Evolutionary conservation across 2,888 invertebrate genomes (phyloP).

Genomic region (Caenorhabditis afra): DNA sequence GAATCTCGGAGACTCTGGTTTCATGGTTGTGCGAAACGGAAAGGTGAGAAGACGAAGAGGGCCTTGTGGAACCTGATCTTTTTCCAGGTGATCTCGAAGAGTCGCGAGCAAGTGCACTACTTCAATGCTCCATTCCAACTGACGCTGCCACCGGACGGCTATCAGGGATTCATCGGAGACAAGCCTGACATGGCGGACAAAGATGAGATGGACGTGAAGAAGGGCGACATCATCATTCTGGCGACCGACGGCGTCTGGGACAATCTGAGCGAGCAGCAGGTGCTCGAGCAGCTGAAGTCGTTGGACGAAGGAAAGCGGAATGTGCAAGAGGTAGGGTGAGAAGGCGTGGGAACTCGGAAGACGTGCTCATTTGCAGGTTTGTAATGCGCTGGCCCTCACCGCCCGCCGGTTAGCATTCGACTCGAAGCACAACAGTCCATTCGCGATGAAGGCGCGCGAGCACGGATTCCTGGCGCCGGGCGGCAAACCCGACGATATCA

Average conservation of each 20-base stretch:
- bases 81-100: conserved; percentile 87
- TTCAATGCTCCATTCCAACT: conserved; percentile 99
- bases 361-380: conserved; percentile 59
- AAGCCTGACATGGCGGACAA: conserved; percentile 76
- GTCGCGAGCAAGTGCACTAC: conserved; percentile 97
- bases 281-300: conserved; percentile 87
- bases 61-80: background rate
- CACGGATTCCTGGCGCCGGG: conserved; percentile 93
- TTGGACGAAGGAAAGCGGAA: conserved; percentile 60
- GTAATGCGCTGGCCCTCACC: conserved; percentile 94
- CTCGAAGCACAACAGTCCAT: conserved; percentile 94
- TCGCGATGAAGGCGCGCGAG: conserved; percentile 92
- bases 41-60: conserved; percentile 80
- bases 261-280: conserved; percentile 93
- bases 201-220: conserved; percentile 70
- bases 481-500: conserved; percentile 99
- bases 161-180: conserved; percentile 76
- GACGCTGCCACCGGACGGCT: conserved; percentile 88
- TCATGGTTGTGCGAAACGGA: conserved; percentile 91
- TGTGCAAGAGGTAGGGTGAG: conserved; percentile 65
- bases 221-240: conserved; percentile 73
- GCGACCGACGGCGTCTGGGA: conserved; percentile 99
- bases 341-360: background rate
- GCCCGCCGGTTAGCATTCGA: conserved; percentile 95
- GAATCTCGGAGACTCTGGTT: conserved; percentile 99